phyloP scores from a whole-genome alignment of 2,797 vertebrate species.

The Sebastes hubbsi region DNA sequence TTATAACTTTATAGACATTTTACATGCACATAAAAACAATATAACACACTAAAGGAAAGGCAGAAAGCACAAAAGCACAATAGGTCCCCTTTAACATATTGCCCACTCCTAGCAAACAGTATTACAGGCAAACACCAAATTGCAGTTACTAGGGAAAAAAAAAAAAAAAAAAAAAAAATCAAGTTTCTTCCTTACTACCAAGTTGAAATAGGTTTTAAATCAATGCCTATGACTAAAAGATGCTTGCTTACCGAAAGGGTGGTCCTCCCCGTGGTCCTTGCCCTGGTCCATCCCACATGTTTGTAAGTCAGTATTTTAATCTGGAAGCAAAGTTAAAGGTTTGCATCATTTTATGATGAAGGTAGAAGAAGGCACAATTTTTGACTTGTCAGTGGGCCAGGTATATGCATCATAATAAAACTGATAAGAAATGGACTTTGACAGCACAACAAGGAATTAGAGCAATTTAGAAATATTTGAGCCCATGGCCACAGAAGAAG shows the following conservation, averaged over 20 bases:
- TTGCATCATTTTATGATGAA: not conserved
- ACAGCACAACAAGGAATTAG: not conserved
- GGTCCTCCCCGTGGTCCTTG: slow-evolving; percentile 81
- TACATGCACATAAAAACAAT: too few species aligned
- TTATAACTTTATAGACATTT: too few species aligned
- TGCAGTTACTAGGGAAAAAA: too few species aligned
- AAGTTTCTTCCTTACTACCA: not conserved
- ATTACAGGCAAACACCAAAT: not conserved
- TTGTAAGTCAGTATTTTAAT: slow-evolving; percentile 26
- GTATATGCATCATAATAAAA: not conserved
- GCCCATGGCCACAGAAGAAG: not conserved
- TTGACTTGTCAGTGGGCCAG: not conserved
- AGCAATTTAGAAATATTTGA: not conserved
- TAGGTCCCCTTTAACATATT: not conserved
- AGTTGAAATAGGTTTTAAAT: not conserved
- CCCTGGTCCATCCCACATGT: slow-evolving; percentile 85
- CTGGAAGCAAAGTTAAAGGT: slow-evolving; percentile 19
- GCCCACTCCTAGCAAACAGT: not conserved
- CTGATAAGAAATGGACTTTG: not conserved
- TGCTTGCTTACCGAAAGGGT: slow-evolving; percentile 79
- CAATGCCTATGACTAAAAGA: not conserved
- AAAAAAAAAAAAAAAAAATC: not conserved
- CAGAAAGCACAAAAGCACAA: too few species aligned
- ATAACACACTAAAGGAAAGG: too few species aligned
- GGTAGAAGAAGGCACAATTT: not conserved